Evolutionary conservation across 2,797 vertebrate genomes (phyloP).

Genomic region (Schizopygopsis malacanthus): DNA sequence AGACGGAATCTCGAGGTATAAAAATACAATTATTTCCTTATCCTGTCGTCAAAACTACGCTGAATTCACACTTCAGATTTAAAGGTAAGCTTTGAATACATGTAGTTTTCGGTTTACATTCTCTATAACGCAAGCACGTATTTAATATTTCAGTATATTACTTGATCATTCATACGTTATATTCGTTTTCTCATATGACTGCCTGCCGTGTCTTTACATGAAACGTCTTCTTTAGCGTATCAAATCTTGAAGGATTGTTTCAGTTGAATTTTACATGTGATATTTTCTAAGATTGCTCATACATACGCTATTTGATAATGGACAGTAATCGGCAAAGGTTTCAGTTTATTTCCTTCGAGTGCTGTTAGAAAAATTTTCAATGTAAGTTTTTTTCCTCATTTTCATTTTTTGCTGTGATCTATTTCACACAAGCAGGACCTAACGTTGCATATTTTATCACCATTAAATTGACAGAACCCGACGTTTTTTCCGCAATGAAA

Average conservation of each 20-base stretch:
- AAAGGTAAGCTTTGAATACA: conserved; percentile 24
- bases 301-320: background rate
- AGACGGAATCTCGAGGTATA: background rate
- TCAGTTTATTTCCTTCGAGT: background rate
- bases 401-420: background rate
- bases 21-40: background rate
- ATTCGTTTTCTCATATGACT: background rate
- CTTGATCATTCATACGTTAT: background rate
- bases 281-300: background rate
- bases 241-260: background rate
- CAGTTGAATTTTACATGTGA: background rate
- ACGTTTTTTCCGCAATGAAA: background rate
- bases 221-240: background rate
- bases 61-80: background rate
- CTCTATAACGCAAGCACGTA: background rate
- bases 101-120: background rate
- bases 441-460: background rate
- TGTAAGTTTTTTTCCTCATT: background rate
- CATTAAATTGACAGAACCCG: background rate
- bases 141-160: background rate
- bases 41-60: background rate
- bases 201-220: background rate
- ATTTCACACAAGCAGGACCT: background rate
- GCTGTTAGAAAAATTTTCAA: background rate
- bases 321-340: background rate